These are phyloP conservation scores for Silurus asotus DNA, from an alignment of 2,113 vertebrate genomes.

Conservation along the genomic window DNA sequence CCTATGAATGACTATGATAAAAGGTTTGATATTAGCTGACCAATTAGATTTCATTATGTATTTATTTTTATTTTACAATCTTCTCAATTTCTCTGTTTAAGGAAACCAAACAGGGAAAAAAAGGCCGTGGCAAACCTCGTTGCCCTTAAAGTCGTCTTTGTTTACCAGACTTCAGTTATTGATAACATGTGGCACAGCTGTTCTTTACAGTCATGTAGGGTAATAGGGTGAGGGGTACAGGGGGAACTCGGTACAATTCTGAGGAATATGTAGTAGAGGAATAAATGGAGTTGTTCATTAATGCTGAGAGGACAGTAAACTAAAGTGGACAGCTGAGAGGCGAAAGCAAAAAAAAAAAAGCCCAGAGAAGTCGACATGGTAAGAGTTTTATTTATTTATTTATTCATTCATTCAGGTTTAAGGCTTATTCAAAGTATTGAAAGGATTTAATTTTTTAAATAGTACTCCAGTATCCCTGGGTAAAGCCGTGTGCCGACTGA, in stretches of 20 bases:
- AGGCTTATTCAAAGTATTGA: neutral
- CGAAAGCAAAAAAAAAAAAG: neutral
- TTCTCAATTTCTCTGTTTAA: neutral
- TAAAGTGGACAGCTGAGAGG: neutral
- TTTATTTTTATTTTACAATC: too few relatives aligned
- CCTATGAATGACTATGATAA: too few relatives aligned
- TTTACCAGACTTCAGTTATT: neutral
- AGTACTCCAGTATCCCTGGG: neutral
- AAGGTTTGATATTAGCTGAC: too few relatives aligned
- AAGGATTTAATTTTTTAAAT: neutral
- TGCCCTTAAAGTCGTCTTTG: neutral
- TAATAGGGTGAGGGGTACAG: neutral
- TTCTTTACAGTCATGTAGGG: neutral
- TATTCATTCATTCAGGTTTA: too few relatives aligned
- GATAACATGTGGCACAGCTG: neutral
- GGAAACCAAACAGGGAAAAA: neutral
- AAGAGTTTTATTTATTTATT: too few relatives aligned
- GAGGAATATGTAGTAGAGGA: neutral
- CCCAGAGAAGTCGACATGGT: too few relatives aligned
- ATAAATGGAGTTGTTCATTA: neutral
- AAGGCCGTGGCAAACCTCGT: neutral
- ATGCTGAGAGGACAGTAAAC: neutral
- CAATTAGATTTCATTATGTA: too few relatives aligned
- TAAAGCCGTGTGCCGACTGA: neutral
- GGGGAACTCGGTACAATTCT: neutral